Evolutionary conservation across 2,113 vertebrate genomes (phyloP).

Genomic region (Aphelocoma coerulescens): DNA sequence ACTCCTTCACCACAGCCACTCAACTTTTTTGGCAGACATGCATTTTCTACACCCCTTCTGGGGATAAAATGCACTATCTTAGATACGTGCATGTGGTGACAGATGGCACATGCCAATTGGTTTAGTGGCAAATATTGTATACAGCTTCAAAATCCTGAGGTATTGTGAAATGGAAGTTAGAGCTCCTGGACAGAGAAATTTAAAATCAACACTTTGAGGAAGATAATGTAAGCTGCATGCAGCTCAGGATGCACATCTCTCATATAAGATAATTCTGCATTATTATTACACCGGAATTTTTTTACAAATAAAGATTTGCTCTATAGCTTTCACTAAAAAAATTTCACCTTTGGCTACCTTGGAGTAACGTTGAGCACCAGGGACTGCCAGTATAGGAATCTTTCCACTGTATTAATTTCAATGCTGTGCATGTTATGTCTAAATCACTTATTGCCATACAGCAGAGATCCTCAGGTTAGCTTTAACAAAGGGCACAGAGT

Average conservation of each 20-base stretch:
- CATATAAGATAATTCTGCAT: background rate
- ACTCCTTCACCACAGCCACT: background rate
- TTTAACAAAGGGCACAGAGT: background rate
- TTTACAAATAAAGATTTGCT: background rate
- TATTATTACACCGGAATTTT: background rate
- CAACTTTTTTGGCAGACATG: background rate
- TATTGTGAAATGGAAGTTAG: background rate
- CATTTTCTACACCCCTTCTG: background rate
- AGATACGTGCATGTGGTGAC: background rate
- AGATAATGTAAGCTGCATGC: background rate
- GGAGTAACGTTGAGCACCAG: rapidly evolving
- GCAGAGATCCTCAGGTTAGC: background rate
- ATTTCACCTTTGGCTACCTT: background rate
- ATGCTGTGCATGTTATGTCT: background rate
- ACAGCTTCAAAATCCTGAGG: background rate
- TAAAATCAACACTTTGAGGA: background rate
- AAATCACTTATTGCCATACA: background rate
- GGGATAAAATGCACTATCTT: background rate
- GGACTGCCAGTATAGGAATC: background rate
- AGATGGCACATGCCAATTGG: background rate
- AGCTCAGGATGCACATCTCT: background rate
- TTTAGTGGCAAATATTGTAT: background rate
- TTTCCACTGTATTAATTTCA: background rate
- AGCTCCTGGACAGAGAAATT: background rate
- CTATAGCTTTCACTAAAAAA: background rate